Conservation (phyloP, 2,113 vertebrate species). For the Tetrao urogallus region DNA sequence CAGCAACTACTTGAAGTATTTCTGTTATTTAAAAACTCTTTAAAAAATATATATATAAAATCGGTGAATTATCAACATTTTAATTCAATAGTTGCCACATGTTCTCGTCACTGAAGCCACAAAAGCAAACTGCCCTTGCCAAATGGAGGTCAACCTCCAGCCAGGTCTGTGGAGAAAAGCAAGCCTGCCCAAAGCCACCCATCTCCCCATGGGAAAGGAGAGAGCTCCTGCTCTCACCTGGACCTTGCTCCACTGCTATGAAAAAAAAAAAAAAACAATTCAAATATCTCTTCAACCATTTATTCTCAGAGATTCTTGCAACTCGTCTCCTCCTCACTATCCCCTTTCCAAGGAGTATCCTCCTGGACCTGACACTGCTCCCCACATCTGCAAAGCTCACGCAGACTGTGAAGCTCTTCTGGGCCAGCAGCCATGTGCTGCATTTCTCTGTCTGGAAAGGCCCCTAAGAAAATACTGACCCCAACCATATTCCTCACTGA, state of each 20-base stretch:
- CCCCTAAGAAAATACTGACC: constrained; percentile 13
- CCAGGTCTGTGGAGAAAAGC: no score
- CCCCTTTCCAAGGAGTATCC: background rate
- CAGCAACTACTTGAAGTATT: background rate
- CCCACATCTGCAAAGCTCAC: background rate
- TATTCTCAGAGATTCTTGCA: background rate
- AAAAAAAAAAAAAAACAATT: background rate
- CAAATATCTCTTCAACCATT: background rate
- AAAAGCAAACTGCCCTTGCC: background rate
- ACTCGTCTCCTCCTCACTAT: background rate
- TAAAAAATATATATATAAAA: background rate
- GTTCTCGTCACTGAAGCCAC: background rate
- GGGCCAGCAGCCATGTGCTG: background rate
- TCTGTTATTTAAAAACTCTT: background rate
- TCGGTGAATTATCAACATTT: background rate
- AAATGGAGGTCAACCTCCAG: background rate
- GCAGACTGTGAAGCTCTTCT: background rate
- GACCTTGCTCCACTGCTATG: background rate
- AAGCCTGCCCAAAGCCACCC: background rate
- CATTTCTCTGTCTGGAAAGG: constrained; percentile 19
- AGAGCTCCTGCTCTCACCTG: background rate
- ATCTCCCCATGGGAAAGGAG: background rate
- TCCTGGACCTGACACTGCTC: background rate
- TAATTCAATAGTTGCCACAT: background rate
- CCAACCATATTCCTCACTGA: background rate